Evolutionary conservation across 1,140 invertebrate species (phyloP).

Genomic region (Vollenhovia emeryi): DNA sequence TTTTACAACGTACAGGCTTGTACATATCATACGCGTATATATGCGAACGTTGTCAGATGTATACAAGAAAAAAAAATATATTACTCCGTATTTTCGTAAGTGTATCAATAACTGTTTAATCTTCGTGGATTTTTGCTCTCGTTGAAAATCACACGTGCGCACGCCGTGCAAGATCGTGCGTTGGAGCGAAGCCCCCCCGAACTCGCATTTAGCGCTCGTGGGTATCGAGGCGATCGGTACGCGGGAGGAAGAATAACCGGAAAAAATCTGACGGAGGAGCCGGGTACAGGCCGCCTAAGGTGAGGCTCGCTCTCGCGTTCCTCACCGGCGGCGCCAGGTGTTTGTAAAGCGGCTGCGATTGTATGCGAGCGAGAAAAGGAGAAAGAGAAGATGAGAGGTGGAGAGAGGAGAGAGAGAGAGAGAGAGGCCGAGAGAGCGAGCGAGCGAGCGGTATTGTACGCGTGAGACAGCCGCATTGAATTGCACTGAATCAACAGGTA

Average conservation of each 20-base stretch:
- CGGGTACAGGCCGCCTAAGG: constrained; percentile 37
- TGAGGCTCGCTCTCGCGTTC: constrained; percentile 47
- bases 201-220: background rate
- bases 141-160: background rate
- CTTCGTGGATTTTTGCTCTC: background rate
- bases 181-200: background rate
- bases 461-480: constrained; percentile 47
- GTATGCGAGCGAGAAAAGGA: background rate
- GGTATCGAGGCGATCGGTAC: constrained; percentile 41
- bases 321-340: constrained; percentile 54
- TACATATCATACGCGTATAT: background rate
- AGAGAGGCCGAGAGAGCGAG: background rate
- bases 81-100: constrained; percentile 12
- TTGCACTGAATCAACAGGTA: constrained; percentile 55
- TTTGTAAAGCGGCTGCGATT: background rate
- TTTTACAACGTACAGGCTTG: background rate
- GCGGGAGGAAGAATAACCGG: constrained; percentile 46
- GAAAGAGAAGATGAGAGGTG: background rate
- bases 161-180: background rate
- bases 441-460: background rate
- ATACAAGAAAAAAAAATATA: background rate
- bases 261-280: constrained; percentile 41
- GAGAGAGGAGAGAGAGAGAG: background rate
- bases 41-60: background rate
- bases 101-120: constrained; percentile 3